A percentile compares a stretch with the other conserved stretches of the same genome.
phyloP scores from a whole-genome alignment of 64 coral and sea anemone species.

The Pocillopora verrucosa region DNA sequence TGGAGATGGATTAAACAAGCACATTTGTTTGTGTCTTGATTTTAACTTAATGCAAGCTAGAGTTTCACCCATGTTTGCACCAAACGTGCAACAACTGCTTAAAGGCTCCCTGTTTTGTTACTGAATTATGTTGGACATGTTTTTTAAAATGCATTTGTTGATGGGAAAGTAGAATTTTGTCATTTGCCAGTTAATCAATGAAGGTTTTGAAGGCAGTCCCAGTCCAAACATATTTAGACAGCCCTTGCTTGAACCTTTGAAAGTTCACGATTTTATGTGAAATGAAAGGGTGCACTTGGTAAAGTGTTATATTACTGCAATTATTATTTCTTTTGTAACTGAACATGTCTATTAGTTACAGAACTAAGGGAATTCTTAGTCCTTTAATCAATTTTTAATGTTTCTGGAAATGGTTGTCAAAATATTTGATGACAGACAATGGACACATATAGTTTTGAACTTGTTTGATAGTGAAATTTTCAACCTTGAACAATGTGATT shows the following conservation, averaged over 20 bases:
- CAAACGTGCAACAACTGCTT: background rate
- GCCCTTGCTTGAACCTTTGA: background rate
- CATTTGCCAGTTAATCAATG: background rate
- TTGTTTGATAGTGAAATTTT: too few relatives aligned
- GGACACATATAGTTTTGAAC: too few relatives aligned
- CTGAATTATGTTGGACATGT: background rate
- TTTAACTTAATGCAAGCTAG: background rate
- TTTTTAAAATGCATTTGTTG: background rate
- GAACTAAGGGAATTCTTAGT: background rate
- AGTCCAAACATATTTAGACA: background rate
- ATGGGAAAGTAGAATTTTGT: background rate
- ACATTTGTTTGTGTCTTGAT: background rate
- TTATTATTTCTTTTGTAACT: background rate
- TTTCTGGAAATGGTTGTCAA: too few relatives aligned
- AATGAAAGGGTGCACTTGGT: background rate
- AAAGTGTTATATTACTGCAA: background rate
- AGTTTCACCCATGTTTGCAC: too few relatives aligned
- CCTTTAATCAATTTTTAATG: too few relatives aligned
- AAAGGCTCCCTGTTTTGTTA: background rate
- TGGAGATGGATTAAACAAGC: slow-evolving; percentile 16
- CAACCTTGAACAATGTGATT: too few relatives aligned
- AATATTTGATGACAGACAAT: too few relatives aligned
- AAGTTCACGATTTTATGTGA: background rate
- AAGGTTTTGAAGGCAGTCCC: background rate
- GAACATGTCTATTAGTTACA: background rate